Evolutionary conservation across 2,113 vertebrate species (phyloP).

Genomic region (Leucopsar rothschildi): DNA sequence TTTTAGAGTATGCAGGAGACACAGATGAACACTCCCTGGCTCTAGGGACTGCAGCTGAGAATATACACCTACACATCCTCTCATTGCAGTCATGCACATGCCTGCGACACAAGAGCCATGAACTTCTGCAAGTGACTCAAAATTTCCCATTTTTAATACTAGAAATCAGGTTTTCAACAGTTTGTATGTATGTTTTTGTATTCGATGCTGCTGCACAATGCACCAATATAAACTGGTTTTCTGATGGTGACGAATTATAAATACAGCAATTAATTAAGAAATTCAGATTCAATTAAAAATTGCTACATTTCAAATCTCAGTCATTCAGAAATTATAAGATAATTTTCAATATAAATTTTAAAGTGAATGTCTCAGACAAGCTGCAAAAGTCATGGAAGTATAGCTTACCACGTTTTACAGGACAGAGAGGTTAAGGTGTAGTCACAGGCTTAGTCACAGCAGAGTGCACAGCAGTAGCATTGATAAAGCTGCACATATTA

Average conservation of each 20-base stretch:
- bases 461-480: not conserved
- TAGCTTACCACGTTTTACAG: not conserved
- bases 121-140: not conserved
- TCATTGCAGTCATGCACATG: not conserved
- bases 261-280: not conserved
- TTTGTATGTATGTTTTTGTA: not conserved
- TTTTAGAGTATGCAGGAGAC: not conserved
- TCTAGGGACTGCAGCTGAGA: conserved; percentile 40
- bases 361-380: not conserved
- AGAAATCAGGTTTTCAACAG: not conserved
- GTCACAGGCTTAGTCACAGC: not conserved
- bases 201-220: not conserved
- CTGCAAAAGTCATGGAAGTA: not conserved
- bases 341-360: not conserved
- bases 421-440: not conserved
- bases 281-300: not conserved
- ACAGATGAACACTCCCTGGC: not conserved
- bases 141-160: not conserved
- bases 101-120: not conserved
- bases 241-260: not conserved
- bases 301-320: not conserved
- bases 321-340: not conserved
- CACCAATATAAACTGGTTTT: not conserved
- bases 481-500: not conserved
- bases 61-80: conserved; percentile 18